Evolutionary conservation across 2,888 invertebrate species (phyloP), one percentile per base, ranked within the genome.

Genomic region (Rhamphomyia laevipes): DNA sequence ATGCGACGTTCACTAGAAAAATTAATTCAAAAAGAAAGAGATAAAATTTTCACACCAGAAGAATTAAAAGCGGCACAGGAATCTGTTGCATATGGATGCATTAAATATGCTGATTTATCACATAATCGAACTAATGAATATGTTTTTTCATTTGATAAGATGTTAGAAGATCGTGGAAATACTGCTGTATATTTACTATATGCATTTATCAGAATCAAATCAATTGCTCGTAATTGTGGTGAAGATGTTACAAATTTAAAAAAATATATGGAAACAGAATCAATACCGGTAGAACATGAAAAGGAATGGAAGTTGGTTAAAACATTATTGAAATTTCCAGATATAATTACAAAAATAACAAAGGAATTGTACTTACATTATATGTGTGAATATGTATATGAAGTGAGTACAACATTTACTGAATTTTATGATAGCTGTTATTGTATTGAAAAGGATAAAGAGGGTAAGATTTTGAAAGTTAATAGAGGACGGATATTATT

Each of bases 381-480:
- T 46, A 73, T 99, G 27, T 99, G 99, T 66, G 97, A 97, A 65
- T 96, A 86, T 68, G 77, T 96, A 54, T 99, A 94, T 71, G 95
- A 97, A 63, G 80, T 97, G 48, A 82, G 90, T n/a, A 83, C 88
- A 6, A 77, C 82, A 2, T 99, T 97, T 66, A 84, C 91, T 0
- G 99, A 99, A 67, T 99, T 99, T 71, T 99, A 99, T 70, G 95
- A 96, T 65, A 82, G 77, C 60, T 99, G 99, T 70, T 99, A 97
- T 65, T 97, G 97, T 65, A 84, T 99, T 46, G 93, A 96, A 67
- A 95, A 92, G 67, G 86, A 95, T 68, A 76, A 81, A 53, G 74
- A 73, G 40, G 93, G 93, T 0, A 81, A 86, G 63, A 81, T 92
- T 57, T 69, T 84, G 2, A 86, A 85, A 63, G 81, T 97, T 10